Base-by-base conservation (phyloP, 2,888 invertebrate species). In the Folsomia candida region DNA sequence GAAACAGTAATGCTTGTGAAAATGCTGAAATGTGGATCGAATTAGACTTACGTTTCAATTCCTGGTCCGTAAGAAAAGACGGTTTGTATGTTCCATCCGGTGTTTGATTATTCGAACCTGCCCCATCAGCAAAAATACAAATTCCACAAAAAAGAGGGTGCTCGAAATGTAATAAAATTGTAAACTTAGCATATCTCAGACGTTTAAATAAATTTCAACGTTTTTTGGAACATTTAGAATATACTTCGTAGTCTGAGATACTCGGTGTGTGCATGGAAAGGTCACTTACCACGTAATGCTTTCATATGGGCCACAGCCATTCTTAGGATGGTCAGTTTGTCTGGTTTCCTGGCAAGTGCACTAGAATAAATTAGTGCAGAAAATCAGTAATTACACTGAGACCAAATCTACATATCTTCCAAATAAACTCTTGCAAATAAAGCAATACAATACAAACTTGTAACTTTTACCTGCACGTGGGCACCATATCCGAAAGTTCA, bases 231-330 rank as follows among this genome's bases (percentile, higher is more conserved):
- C 54, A 54, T 22, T n/a, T 54, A 18, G 54, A 54, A 54, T 54
- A 54, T 22, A 54, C 47, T 47, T 11, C 11, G 47, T 47, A 14
- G 11, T 47, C 14, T 14, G 24, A 27, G 25, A 63, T n/a, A 14
- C 37, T 37, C 14, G 6, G 4, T 18, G 2, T 63, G 14, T 11
- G 29, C 63, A 51, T 2, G 24, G 11, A 51, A 22, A 6, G 37
- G 18, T 58, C 51, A 81, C 85, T 86, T 83, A 93, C 94, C 97
- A 87, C 97, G 88, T 72, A 98, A 88, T 68, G 93, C 93, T 86
- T 98, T 97, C 98, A 99, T 99, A 84, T 99, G 98, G 24, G 97
- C 96, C 72, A 99, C 98, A 62, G 99, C 98, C 98, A 99, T 98
- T 82, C 99, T 89, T 75, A 99, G 88, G 83, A 99, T 98, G 81